A percentile compares a stretch with the other conserved stretches of the same genome.
phyloP scores from a whole-genome alignment of 2,888 invertebrate species.

The Sabatieria punctata region DNA sequence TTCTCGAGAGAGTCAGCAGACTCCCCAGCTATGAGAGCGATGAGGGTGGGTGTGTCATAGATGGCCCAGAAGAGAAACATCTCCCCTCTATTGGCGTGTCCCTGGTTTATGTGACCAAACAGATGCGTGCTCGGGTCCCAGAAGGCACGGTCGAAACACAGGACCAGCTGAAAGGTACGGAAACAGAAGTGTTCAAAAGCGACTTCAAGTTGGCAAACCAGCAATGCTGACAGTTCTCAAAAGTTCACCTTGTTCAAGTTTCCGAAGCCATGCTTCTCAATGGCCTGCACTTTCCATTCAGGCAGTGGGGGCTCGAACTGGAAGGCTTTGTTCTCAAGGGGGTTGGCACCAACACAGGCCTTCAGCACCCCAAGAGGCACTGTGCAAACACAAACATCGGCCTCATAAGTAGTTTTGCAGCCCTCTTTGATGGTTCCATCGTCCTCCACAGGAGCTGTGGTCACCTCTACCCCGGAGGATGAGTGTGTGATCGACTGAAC shows the following conservation, averaged over 20 bases:
- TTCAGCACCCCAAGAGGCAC: constrained; percentile 80
- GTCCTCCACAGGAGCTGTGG: not conserved
- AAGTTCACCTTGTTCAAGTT: constrained; percentile 85
- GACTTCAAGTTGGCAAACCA: no score
- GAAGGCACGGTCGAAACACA: constrained; percentile 90
- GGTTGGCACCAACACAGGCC: constrained; percentile 35
- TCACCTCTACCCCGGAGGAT: constrained; percentile 5
- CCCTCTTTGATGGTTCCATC: not conserved
- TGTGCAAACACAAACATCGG: constrained; percentile 88
- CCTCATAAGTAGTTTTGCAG: constrained; percentile 38
- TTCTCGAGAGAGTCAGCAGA: constrained; percentile 87
- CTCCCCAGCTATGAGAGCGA: constrained; percentile 87
- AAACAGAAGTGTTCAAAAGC: no score
- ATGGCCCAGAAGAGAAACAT: constrained; percentile 95
- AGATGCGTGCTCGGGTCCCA: constrained; percentile 92
- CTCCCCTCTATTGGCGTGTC: constrained; percentile 53
- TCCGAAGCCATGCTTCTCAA: constrained; percentile 84
- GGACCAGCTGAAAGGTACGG: constrained; percentile 54
- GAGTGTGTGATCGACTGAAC: constrained; percentile 61
- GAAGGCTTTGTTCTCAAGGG: constrained; percentile 47
- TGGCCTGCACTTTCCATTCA: constrained; percentile 84
- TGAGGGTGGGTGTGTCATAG: constrained; percentile 74
- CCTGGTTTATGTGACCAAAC: constrained; percentile 78
- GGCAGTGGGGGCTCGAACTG: constrained; percentile 85
- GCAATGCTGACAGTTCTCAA: no score